phyloP scores from a whole-genome alignment of 2,888 invertebrate genomes.

The Sclerodermus sp. region DNA sequence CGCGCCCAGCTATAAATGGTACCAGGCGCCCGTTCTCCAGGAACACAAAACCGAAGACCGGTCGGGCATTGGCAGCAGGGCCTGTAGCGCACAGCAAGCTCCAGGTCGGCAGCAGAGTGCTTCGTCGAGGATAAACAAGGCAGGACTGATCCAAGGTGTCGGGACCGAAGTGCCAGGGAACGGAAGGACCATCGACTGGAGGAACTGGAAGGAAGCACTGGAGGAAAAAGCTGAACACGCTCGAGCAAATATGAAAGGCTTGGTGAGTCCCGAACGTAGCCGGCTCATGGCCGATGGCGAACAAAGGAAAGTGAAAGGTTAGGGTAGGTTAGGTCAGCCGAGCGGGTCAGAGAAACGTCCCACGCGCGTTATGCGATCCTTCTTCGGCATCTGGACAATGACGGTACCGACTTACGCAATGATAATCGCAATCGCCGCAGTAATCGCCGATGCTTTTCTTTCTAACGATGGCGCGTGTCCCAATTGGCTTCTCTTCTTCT shows the following conservation, averaged over 20 bases:
- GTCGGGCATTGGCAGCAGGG: conserved; percentile 10
- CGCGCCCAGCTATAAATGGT: conserved; percentile 48
- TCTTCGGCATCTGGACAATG: too few relatives aligned
- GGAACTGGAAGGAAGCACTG: not conserved
- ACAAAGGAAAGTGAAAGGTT: conserved; percentile 54
- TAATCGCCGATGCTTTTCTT: too few relatives aligned
- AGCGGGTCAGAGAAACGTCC: conserved; percentile 14
- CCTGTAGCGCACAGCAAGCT: conserved; percentile 5
- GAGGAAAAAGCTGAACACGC: conserved; percentile 1
- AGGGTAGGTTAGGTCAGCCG: conserved; percentile 23
- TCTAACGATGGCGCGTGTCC: too few relatives aligned
- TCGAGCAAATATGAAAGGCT: conserved; percentile 36
- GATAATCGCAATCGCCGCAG: too few relatives aligned
- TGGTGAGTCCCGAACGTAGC: conserved; percentile 43
- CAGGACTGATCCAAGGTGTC: conserved; percentile 42
- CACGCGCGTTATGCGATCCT: conserved; percentile 3
- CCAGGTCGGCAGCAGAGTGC: too few relatives aligned
- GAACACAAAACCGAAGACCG: conserved; percentile 46
- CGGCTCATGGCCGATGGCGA: conserved; percentile 20
- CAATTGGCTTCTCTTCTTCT: too few relatives aligned
- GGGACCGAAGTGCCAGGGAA: too few relatives aligned
- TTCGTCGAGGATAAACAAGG: conserved; percentile 17
- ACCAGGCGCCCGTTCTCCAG: conserved; percentile 49
- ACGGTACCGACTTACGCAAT: too few relatives aligned
- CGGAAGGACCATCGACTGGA: too few relatives aligned